phyloP scores from a whole-genome alignment of 1,140 invertebrate species.

The Marisa cornuarietis region DNA sequence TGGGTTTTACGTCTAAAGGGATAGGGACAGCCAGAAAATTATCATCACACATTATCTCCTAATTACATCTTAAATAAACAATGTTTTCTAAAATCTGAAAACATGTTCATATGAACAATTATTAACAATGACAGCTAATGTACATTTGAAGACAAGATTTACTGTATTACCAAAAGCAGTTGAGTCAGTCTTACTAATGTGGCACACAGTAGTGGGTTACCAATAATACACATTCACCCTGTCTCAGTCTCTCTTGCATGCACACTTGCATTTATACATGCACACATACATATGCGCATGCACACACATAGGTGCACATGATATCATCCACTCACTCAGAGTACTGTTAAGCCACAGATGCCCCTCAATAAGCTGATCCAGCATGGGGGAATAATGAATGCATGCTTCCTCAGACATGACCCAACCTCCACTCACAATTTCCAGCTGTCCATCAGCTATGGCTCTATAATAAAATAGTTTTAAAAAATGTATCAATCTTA shows the following conservation, averaged over 20 bases:
- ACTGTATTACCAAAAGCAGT: too few relatives aligned
- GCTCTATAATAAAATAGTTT: conserved; percentile 64
- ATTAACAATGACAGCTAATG: too few relatives aligned
- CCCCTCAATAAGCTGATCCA: conserved; percentile 94
- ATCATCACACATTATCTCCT: too few relatives aligned
- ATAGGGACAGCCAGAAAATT: too few relatives aligned
- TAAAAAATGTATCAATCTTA: too few relatives aligned
- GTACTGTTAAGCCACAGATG: conserved; percentile 92
- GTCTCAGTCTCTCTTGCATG: background rate
- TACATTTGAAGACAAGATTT: too few relatives aligned
- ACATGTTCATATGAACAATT: too few relatives aligned
- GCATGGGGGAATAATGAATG: conserved; percentile 89
- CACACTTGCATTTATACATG: background rate
- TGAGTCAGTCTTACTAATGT: too few relatives aligned
- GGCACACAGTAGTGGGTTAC: too few relatives aligned
- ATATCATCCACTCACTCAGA: conserved; percentile 63
- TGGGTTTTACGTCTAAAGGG: conserved; percentile 68
- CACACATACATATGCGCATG: background rate
- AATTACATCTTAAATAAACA: too few relatives aligned
- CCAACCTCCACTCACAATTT: conserved; percentile 96
- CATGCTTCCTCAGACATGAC: conserved; percentile 98
- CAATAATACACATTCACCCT: too few relatives aligned
- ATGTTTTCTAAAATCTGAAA: too few relatives aligned
- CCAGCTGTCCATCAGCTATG: conserved; percentile 84
- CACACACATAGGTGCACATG: background rate